Base-by-base conservation (phyloP, 2,888 invertebrate species). In the Ischnura elegans region DNA sequence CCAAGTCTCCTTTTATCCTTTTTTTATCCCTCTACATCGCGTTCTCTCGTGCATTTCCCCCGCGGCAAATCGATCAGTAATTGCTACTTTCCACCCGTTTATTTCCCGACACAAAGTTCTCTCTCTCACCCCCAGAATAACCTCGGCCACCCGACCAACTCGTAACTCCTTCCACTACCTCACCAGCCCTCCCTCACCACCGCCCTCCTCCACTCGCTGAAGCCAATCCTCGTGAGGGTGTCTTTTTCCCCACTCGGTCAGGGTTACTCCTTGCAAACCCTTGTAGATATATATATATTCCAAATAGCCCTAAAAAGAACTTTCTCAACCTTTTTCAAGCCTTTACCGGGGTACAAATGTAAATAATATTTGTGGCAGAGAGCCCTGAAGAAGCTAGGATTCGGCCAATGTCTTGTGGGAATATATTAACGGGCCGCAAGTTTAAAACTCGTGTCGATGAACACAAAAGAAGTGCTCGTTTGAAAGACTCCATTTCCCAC, bases 41-140 rank as follows among this genome's bases (percentile, higher is more conserved):
- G 19, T 13, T 36, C 29, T 25, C 36, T 76, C 76, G 76, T 76
- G 13, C 76, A 36, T 86, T 86, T 86, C 46, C 46, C 46, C 46
- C 43, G 4, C 43, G 4, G 86, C 45, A 43, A 86, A 86, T 86
- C 86, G 86, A 86, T 86, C n/a, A 2, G 86, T 86, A 86, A 86
- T 86, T 86, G 86, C 86, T 86, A 86, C 43, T 43, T 86, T 25
- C 86, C 86, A 86, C 21, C 16, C 21, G 36, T 55, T 51, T 21
- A 25, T 90, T 61, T 61, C 61, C 45, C 90, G 25, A 61, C 61
- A 10, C 90, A 61, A 55, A n/a, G 21, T 0, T 36, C 2, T 90
- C 90, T 55, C 25, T 42, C 43, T 90, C n/a, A n/a, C 36, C 43
- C 42, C 13, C 85, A 25, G 46, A n/a, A 19, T n/a, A 43, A 46